Evolutionary conservation across 2,797 vertebrate species (phyloP).

Genomic region (Sebastes melanostomus): DNA sequence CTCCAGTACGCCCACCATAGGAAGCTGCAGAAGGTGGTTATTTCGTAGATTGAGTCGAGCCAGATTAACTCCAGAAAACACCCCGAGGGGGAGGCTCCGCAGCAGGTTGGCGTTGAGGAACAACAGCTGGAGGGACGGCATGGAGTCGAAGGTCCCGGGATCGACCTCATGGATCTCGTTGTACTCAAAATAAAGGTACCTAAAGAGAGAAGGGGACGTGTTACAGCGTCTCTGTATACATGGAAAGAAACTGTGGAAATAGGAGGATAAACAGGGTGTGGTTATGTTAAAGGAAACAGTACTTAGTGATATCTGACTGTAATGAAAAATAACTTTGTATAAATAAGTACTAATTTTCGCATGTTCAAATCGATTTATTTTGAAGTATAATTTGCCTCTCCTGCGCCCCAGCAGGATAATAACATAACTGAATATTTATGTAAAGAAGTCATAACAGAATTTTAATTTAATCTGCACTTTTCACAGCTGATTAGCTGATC

Average conservation of each 20-base stretch:
- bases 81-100: constrained; percentile 90
- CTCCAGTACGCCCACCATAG: constrained; percentile 93
- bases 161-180: constrained; percentile 94
- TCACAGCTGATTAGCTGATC: constrained; percentile 49
- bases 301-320: background rate
- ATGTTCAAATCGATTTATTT: background rate
- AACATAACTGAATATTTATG: constrained; percentile 47
- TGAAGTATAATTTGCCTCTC: constrained; percentile 10
- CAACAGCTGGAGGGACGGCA: constrained; percentile 93
- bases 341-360: background rate
- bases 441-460: constrained; percentile 39
- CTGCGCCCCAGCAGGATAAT: constrained; percentile 31
- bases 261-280: background rate
- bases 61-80: constrained; percentile 91
- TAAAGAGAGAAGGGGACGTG: constrained; percentile 31
- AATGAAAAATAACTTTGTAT: background rate
- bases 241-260: background rate
- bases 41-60: constrained; percentile 96
- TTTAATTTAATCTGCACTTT: constrained; percentile 47
- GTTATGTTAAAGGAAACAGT: background rate
- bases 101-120: constrained; percentile 98
- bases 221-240: background rate
- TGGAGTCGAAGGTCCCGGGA: constrained; percentile 91
- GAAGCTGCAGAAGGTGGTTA: constrained; percentile 95
- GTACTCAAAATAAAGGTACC: constrained; percentile 97